Evolutionary conservation across 2,888 invertebrate species (phyloP).

Genomic region (Uropetala carovei): DNA sequence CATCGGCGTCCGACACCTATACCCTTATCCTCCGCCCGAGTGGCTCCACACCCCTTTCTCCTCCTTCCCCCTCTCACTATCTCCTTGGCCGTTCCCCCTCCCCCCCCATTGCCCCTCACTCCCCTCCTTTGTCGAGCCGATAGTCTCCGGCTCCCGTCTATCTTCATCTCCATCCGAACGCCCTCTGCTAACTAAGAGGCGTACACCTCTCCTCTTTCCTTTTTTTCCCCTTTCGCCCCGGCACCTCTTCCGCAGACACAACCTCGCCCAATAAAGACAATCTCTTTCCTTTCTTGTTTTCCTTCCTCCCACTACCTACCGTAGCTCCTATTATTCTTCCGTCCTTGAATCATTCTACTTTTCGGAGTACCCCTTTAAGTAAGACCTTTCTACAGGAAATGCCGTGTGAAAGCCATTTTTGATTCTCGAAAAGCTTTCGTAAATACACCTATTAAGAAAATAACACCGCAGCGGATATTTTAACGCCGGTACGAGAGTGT

Average conservation of each 20-base stretch:
- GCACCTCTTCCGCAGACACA: neutral
- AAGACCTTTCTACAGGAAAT: too few relatives aligned
- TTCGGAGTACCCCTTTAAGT: neutral
- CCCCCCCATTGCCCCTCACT: neutral
- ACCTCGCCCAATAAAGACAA: neutral
- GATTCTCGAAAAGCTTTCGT: too few relatives aligned
- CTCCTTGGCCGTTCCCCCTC: neutral
- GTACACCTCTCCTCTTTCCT: neutral
- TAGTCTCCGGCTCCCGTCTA: slow-evolving; percentile 50
- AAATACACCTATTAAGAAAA: too few relatives aligned
- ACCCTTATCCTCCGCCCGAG: neutral
- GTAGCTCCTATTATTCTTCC: neutral
- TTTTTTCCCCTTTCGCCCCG: neutral
- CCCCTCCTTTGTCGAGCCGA: slow-evolving; percentile 53
- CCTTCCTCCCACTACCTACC: neutral
- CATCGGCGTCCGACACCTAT: slow-evolving; percentile 48
- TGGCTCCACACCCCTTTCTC: neutral
- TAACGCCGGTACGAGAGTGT: too few relatives aligned
- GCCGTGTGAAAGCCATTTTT: too few relatives aligned
- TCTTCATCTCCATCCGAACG: neutral
- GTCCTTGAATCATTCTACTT: neutral
- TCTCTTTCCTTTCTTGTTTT: neutral
- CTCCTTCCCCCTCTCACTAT: neutral
- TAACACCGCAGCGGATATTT: too few relatives aligned
- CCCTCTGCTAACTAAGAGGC: neutral